Evolutionary conservation across 2,113 vertebrate genomes (phyloP).

Genomic region (Mungos mungo): DNA sequence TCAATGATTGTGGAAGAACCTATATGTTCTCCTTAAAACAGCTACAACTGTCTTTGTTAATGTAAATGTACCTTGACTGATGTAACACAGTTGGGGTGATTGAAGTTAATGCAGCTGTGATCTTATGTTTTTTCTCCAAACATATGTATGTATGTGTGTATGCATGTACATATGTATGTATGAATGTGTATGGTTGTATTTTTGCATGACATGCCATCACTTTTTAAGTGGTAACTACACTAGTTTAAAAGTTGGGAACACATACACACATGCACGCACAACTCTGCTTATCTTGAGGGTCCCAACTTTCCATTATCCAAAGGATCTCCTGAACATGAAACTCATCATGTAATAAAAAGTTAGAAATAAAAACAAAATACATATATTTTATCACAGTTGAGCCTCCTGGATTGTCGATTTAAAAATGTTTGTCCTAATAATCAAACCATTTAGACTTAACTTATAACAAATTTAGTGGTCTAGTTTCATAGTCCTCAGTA

Average conservation of each 20-base stretch:
- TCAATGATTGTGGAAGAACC: not conserved
- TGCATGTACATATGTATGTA: not conserved
- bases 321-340: not conserved
- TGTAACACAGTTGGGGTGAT: not conserved
- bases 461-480: not conserved
- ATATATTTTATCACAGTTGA: not conserved
- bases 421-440: not conserved
- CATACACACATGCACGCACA: not conserved
- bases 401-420: not conserved
- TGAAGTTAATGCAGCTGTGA: not conserved
- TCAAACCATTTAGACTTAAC: not conserved
- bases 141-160: accelerated
- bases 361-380: not conserved
- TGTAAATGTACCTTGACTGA: not conserved
- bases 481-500: not conserved
- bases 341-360: not conserved
- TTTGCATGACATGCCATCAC: not conserved
- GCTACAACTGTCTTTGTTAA: not conserved
- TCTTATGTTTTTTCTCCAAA: not conserved
- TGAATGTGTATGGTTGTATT: not conserved
- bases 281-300: not conserved
- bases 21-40: not conserved
- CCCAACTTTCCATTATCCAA: not conserved
- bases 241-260: not conserved
- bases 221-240: not conserved